phyloP scores from a whole-genome alignment of 35 echinoderm and acorn worm species.

The Apostichopus parvimensis region DNA sequence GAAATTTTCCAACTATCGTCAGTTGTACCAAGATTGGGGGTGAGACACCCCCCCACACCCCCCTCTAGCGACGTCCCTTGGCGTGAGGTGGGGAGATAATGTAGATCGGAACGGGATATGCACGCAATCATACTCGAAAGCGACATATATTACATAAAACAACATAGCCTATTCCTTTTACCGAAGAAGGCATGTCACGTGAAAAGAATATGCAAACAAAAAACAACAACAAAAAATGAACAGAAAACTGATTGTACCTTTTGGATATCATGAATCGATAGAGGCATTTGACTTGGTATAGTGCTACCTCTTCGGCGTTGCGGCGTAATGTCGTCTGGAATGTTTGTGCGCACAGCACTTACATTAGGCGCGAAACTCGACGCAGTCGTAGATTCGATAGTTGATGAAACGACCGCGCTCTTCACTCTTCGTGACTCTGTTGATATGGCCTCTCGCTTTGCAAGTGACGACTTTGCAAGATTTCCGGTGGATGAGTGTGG shows the following conservation, averaged over 20 bases:
- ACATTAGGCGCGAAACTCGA: neutral
- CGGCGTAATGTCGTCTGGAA: conserved; percentile 9
- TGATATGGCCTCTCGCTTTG: neutral
- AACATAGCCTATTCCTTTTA: no score
- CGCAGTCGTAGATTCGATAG: neutral
- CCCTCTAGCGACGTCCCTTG: no score
- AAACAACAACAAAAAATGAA: no score
- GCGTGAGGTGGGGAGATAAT: no score
- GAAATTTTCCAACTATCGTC: no score
- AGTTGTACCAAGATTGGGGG: no score
- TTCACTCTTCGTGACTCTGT: neutral
- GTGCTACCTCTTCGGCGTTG: conserved; percentile 6
- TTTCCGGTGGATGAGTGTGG: neutral
- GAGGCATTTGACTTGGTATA: conserved; percentile 37
- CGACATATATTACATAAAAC: no score
- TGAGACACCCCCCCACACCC: no score
- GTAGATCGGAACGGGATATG: no score
- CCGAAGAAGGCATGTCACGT: no score
- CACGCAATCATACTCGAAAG: no score
- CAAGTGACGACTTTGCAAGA: neutral
- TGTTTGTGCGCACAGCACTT: neutral
- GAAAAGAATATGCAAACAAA: no score
- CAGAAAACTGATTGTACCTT: neutral
- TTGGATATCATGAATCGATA: conserved; percentile 31
- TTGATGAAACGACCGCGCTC: neutral